Evolutionary conservation across 2,113 vertebrate genomes (phyloP).

Genomic region (Otocyon megalotis): DNA sequence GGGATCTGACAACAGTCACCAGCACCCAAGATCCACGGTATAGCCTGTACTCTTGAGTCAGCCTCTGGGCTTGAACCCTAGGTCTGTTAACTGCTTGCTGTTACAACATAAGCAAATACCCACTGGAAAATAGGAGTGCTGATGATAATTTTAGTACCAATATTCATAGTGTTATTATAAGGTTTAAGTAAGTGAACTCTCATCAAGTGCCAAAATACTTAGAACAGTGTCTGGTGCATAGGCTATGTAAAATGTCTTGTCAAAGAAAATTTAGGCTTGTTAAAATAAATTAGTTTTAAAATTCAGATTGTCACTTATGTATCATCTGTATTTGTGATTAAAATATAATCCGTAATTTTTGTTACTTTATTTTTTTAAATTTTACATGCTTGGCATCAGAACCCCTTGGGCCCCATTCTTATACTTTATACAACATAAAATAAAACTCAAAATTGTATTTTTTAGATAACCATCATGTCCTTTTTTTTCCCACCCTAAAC

Average conservation of each 20-base stretch:
- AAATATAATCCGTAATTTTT: conserved; percentile 5
- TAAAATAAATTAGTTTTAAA: conserved; percentile 52
- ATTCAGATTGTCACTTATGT: not conserved
- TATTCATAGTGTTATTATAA: not conserved
- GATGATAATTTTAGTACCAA: not conserved
- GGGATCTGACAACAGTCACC: not conserved
- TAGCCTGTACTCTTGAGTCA: not conserved
- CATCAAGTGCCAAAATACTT: not conserved
- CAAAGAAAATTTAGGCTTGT: conserved; percentile 32
- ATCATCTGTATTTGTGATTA: conserved; percentile 23
- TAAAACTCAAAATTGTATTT: conserved; percentile 42
- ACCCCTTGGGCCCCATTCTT: not conserved
- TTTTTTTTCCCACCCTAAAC: not conserved
- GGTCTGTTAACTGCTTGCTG: not conserved
- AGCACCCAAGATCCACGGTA: not conserved
- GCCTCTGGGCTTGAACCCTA: not conserved
- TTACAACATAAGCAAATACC: not conserved
- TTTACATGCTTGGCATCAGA: conserved; percentile 30
- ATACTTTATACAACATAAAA: conserved; percentile 24
- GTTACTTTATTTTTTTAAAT: not conserved
- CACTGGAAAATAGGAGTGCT: not conserved
- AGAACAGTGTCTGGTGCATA: not conserved
- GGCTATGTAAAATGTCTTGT: not conserved
- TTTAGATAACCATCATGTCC: not conserved
- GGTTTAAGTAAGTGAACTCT: not conserved